Evolutionary conservation across 37 sponge, comb jelly and placozoan species (phyloP), one percentile per base, ranked within the genome.

Genomic region (Lycopodina hypogea): DNA sequence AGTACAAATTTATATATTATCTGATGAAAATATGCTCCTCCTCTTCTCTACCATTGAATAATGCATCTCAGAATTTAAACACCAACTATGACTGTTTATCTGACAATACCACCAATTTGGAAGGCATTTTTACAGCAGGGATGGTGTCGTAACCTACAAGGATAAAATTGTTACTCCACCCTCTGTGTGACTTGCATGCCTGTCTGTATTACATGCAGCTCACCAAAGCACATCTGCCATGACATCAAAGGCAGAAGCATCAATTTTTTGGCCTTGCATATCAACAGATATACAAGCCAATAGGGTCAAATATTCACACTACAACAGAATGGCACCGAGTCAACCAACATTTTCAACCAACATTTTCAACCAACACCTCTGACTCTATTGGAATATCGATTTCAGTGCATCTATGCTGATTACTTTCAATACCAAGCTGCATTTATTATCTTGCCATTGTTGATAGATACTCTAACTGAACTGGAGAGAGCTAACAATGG

Each of bases 211-310:
- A 45, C 51, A 72, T 72, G 73, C 73, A 9, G 73, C 73, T 53
- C 55, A 72, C 29, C 73, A 75, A 24, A 57, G 69, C 63, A 70
- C 56, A 71, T 32, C n/a, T n/a, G n/a, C n/a, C n/a, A n/a, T n/a
- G n/a, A n/a, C n/a, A n/a, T n/a, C n/a, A n/a, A n/a, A n/a, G n/a
- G n/a, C n/a, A n/a, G n/a, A n/a, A n/a, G n/a, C n/a, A n/a, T n/a
- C n/a, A n/a, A n/a, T n/a, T n/a, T 80, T 80, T 72, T 80, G 81
- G 81, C 81, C 60, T 39, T 60, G 81, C 2, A 80, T 80, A 41
- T 71, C 81, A 53, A 79, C 50, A 40, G 80, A 79, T 57, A 79
- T 79, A 23, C 81, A 80, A 39, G 71, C 72, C 71, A 69, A 59
- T 22, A 80, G 81, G 71, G 81, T 55, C 15, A 80, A 80, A 38